A percentile compares a stretch with the other conserved stretches of the same genome.
Evolutionary conservation across 2,113 vertebrate species (phyloP).

Genomic region (Deroptyus accipitrinus): DNA sequence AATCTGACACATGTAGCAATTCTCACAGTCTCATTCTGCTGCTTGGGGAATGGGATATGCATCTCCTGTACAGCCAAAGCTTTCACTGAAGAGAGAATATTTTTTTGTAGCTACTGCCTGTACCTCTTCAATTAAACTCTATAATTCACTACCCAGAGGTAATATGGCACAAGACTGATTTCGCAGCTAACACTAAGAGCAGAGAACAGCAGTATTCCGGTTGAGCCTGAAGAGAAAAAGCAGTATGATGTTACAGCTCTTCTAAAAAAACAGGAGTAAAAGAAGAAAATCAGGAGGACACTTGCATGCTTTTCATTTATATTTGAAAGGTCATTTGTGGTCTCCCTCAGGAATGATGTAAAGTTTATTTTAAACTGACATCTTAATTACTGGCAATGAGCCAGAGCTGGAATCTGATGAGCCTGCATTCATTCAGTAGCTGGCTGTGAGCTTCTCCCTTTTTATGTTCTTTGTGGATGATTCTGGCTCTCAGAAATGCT

Average conservation of each 20-base stretch:
- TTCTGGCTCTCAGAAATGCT: constrained; percentile 52
- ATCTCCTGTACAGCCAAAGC: not conserved
- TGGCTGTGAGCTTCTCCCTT: constrained; percentile 8
- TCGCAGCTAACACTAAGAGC: not conserved
- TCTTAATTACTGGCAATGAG: constrained; percentile 33
- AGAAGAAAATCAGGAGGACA: constrained; percentile 19
- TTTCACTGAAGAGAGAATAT: not conserved
- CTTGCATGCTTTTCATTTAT: constrained; percentile 39
- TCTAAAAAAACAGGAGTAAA: not conserved
- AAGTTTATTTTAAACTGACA: constrained; percentile 46
- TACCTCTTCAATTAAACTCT: not conserved
- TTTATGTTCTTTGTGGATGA: constrained; percentile 2
- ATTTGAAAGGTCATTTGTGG: constrained; percentile 56
- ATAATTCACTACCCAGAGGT: not conserved
- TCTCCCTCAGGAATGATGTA: not conserved
- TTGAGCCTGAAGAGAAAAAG: not conserved
- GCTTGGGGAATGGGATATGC: not conserved
- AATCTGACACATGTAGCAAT: not conserved
- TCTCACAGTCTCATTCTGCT: not conserved
- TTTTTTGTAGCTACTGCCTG: not conserved
- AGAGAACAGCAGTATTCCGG: not conserved
- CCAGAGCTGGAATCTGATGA: constrained; percentile 62
- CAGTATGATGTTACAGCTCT: not conserved
- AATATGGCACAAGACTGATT: not conserved
- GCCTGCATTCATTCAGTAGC: not conserved